Evolutionary conservation across 92 coral and sea anemone species (phyloP), one percentile per base, ranked within the genome.

Genomic region (Plumapathes pennacea): DNA sequence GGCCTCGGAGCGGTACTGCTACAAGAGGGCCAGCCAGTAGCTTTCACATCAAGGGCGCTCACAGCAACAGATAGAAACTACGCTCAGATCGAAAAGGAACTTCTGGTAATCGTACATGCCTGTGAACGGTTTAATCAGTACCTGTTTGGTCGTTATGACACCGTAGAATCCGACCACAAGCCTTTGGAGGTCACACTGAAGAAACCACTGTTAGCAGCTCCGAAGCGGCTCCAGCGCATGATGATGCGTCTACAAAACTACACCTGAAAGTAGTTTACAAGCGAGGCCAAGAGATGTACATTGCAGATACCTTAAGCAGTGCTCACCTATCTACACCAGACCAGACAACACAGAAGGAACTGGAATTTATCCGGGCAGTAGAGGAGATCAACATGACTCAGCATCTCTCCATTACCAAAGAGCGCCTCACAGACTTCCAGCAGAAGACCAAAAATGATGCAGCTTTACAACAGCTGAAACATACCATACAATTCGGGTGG

Each of bases 101-200:
- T 48, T 23, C 13, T 26, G 22, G 22, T 30, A 1, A 50, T 39
- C 3, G 29, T 37, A 4, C 38, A 6, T 4, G 61, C 10, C 4
- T 19, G 29, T 3, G 33, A 30, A 44, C 29, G 33, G 15, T 54
- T 54, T 26, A 40, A 54, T 54, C 29, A 54, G 20, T 54, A 54
- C 61, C 57, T 65, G n/a, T 64, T 64, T 74, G 69, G 82, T 10
- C 38, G 76, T 14, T 68, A 65, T 17, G 65, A 65, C 38, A 75
- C 77, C 3, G 54, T 66, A 21, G 51, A 54, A 10, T 65, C 84
- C 10, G 82, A 56, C 57, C 75, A 67, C 32, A 47, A 76, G 26
- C 77, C 77, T 13, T 54, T 66, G 18, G 50, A 27, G 42, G 46
- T 4, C 57, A 65, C 38, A 66, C 22, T 28, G 51, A 59, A 19